Evolutionary conservation across 2,113 vertebrate genomes (phyloP).

Genomic region (Rhinogobius similis): DNA sequence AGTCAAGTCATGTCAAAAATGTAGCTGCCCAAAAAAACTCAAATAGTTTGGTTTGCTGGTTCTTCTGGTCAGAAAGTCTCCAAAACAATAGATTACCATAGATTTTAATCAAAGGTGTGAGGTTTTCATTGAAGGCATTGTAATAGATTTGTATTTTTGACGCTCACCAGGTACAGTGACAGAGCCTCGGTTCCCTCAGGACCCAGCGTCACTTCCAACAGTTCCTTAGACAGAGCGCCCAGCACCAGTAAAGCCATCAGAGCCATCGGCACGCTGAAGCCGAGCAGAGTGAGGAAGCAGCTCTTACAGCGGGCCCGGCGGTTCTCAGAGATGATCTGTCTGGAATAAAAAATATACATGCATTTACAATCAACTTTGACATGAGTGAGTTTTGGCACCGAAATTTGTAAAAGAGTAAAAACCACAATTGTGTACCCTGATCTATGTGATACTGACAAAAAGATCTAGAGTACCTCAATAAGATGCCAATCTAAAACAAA

Average conservation of each 20-base stretch:
- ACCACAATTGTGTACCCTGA: too few species aligned
- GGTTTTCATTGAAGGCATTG: background rate
- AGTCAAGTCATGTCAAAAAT: too few species aligned
- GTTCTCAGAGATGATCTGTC: conserved; percentile 68
- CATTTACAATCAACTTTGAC: too few species aligned
- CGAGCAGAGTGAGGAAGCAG: conserved; percentile 75
- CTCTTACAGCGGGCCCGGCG: conserved; percentile 75
- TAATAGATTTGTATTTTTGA: background rate
- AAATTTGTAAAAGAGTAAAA: too few species aligned
- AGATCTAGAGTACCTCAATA: too few species aligned
- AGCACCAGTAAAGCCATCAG: conserved; percentile 73
- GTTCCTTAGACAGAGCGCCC: conserved; percentile 66
- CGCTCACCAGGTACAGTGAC: conserved; percentile 75
- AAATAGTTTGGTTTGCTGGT: too few species aligned
- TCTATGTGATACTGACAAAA: too few species aligned
- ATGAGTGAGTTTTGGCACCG: too few species aligned
- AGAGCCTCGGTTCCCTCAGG: conserved; percentile 61
- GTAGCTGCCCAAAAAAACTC: too few species aligned
- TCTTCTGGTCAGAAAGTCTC: background rate
- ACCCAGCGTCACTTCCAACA: conserved; percentile 72
- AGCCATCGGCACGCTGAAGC: conserved; percentile 76
- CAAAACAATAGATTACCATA: too few species aligned
- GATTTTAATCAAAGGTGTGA: too few species aligned
- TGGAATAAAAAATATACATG: conserved; percentile 35
- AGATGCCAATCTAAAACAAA: too few species aligned